phyloP scores from a whole-genome alignment of 1,140 invertebrate genomes.

The Drosophila ambigua region DNA sequence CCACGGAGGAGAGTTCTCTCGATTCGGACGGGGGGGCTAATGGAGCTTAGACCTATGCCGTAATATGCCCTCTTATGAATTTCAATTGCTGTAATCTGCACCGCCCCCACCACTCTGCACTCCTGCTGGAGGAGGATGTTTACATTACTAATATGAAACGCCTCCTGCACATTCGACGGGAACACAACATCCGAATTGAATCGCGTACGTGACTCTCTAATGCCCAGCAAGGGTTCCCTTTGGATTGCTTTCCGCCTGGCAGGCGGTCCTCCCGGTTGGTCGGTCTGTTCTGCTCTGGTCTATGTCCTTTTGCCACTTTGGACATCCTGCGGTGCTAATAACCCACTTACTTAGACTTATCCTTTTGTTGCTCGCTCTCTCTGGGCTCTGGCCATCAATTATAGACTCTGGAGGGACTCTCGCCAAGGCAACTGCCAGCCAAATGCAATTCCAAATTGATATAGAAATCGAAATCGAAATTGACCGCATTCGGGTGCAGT shows the following conservation, averaged over 20 bases:
- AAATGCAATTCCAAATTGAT: constrained; percentile 29
- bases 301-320: constrained; percentile 44
- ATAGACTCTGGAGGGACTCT: neutral
- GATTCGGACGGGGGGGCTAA: constrained; percentile 55
- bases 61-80: constrained; percentile 61
- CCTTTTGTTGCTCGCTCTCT: constrained; percentile 53
- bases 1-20: constrained; percentile 51
- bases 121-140: constrained; percentile 29
- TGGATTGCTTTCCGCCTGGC: constrained; percentile 2
- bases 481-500: constrained; percentile 33
- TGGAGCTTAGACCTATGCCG: constrained; percentile 47
- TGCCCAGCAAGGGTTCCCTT: constrained; percentile 59
- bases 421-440: neutral
- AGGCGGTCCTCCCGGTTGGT: constrained; percentile 25
- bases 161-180: constrained; percentile 57
- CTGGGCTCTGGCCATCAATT: constrained; percentile 10
- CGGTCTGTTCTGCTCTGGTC: constrained; percentile 10
- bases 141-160: constrained; percentile 74
- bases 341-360: constrained; percentile 82
- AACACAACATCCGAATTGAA: constrained; percentile 22
- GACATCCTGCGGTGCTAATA: constrained; percentile 76
- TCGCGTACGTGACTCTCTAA: constrained; percentile 62
- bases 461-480: constrained; percentile 36
- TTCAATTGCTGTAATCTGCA: constrained; percentile 62
- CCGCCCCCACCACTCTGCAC: neutral